A percentile compares a stretch with the other conserved stretches of the same genome.
Conservation (phyloP, 2,888 invertebrate species). For the Nomada ferruginata region DNA sequence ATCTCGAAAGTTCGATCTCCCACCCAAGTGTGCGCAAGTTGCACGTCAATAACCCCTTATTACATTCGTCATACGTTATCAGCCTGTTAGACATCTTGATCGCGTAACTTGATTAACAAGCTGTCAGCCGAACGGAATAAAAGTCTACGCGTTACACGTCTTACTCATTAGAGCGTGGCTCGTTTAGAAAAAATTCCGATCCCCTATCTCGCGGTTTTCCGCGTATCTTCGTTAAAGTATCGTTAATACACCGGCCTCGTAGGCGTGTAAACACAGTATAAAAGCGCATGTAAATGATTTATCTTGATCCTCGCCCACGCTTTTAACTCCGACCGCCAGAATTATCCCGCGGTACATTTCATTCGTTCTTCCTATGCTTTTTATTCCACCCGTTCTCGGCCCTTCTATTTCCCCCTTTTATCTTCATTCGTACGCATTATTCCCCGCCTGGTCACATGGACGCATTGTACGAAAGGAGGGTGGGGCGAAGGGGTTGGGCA, state of each 20-base stretch:
- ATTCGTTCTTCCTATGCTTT: conserved; percentile 38
- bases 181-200: conserved; percentile 23
- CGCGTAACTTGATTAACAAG: conserved; percentile 6
- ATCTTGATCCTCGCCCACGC: conserved; percentile 69
- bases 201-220: conserved; percentile 47
- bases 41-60: not conserved
- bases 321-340: conserved; percentile 66
- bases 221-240: conserved; percentile 49
- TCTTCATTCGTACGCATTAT: conserved; percentile 50
- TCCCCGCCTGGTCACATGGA: not conserved
- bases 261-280: conserved; percentile 70
- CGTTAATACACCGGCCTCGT: conserved; percentile 55
- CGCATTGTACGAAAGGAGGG: conserved; percentile 47
- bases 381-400: conserved; percentile 16
- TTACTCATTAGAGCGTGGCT: conserved; percentile 29
- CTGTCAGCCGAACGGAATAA: conserved; percentile 5
- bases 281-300: conserved; percentile 72
- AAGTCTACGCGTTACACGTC: conserved; percentile 19
- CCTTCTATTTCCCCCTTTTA: conserved; percentile 33
- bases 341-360: conserved; percentile 63
- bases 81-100: conserved; percentile 11
- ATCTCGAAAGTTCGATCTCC: not conserved
- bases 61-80: conserved; percentile 11
- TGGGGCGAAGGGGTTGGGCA: not conserved
- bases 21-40: not conserved